Evolutionary conservation across 2,888 invertebrate species (phyloP), one percentile per base, ranked within the genome.

Genomic region (Platycnemis pennipes): DNA sequence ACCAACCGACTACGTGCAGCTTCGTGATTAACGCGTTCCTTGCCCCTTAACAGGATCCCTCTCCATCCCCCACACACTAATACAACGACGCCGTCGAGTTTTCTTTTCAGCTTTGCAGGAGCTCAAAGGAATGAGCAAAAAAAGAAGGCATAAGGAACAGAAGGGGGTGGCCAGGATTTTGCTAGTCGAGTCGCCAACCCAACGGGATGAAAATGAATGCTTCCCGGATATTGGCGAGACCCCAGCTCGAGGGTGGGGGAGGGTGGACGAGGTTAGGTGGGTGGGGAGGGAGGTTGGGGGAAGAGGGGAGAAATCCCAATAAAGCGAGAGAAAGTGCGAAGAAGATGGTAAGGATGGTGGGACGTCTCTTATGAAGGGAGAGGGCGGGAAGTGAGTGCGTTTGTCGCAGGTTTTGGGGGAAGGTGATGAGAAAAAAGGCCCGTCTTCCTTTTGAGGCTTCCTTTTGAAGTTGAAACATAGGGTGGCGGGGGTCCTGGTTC

Each of bases 181-280:
- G 26, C 63, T 0, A 63, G 63, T 63, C 63, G 26, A 26, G 63
- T 63, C 63, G 63, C 26, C 63, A 26, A 22, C 63, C 63, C 63
- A 5, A 63, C 22, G 63, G n/a, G 37, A 86, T 86, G 86, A 86
- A 86, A 86, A 86, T 26, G 86, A 86, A 42, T 86, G 86, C 19
- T 44, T 86, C 86, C 86, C 26, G 86, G 86, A 86, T 86, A 86
- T 86, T 86, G 86, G 42, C 86, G 86, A 37, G 37, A 44, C 86
- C 26, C 37, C 86, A 37, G 42, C 16, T 42, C 11, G 85, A 86
- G 56, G 53, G 19, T 63, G 63, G 63, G 4, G 63, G n/a, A 5
- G 8, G 53, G 53, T 13, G 1, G 53, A 11, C 16, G 8, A 19
- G 13, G 2, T 7, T 7, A 19, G 53, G 4, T 2, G 63, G 8